These are phyloP conservation scores for Nycteola revayana DNA, from an alignment of 2,888 invertebrate species.

Conservation along the genomic window DNA sequence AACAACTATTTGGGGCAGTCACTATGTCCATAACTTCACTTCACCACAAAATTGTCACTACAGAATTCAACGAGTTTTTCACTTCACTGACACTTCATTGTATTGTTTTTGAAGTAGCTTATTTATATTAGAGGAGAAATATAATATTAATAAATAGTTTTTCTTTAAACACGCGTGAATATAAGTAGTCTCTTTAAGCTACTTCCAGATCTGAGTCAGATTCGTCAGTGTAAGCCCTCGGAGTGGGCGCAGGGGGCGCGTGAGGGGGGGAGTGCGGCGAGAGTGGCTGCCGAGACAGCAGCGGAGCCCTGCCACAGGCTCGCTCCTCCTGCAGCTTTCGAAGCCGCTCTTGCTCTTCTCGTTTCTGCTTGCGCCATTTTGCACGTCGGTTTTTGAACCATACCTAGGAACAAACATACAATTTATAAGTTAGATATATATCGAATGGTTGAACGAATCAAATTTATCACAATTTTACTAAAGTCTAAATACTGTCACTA, in stretches of 20 bases:
- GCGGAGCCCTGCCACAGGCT: constrained; percentile 64
- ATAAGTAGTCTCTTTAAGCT: constrained; percentile 76
- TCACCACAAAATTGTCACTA: background rate
- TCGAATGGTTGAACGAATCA: no score
- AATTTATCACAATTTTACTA: no score
- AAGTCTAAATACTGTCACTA: no score
- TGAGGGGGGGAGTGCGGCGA: constrained; percentile 44
- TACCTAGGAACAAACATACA: constrained; percentile 83
- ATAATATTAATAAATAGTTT: no score
- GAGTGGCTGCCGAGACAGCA: constrained; percentile 47
- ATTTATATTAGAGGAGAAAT: no score
- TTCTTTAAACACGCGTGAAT: background rate
- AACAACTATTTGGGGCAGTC: constrained; percentile 22
- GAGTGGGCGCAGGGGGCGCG: constrained; percentile 51
- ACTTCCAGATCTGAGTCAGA: constrained; percentile 92
- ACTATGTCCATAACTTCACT: constrained; percentile 9
- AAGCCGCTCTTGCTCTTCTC: constrained; percentile 92
- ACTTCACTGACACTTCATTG: no score
- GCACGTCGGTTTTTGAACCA: constrained; percentile 98
- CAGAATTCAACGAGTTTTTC: background rate
- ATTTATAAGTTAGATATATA: no score
- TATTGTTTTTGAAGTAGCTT: no score
- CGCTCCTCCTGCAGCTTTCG: constrained; percentile 92
- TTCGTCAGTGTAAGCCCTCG: constrained; percentile 83
- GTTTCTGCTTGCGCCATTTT: constrained; percentile 97